Evolutionary conservation across 2,113 vertebrate species (phyloP).

Genomic region (Polypterus bichir): DNA sequence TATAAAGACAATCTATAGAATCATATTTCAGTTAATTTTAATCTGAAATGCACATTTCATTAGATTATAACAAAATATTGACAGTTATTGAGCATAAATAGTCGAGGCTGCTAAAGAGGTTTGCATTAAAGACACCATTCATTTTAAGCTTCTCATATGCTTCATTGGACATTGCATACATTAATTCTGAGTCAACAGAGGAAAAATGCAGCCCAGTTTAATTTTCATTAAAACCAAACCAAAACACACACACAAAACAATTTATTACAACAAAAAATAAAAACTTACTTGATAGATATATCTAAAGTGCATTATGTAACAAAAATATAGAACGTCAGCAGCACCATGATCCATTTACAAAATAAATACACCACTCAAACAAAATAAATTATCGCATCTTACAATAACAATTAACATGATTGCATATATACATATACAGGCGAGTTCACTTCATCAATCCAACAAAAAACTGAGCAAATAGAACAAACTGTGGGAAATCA

Average conservation of each 20-base stretch:
- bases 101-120: too few relatives aligned
- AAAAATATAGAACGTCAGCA: slow-evolving; percentile 88
- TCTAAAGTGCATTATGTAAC: slow-evolving; percentile 96
- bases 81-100: too few relatives aligned
- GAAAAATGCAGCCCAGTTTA: slow-evolving; percentile 35
- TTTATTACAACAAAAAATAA: slow-evolving; percentile 45
- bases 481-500: slow-evolving; percentile 25
- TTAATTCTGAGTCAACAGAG: slow-evolving; percentile 50
- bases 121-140: too few relatives aligned
- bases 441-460: too few relatives aligned
- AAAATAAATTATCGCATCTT: slow-evolving; percentile 81
- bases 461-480: slow-evolving; percentile 23
- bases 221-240: slow-evolving; percentile 45
- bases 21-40: too few relatives aligned
- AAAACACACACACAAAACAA: slow-evolving; percentile 49
- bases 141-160: too few relatives aligned
- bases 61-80: too few relatives aligned
- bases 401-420: slow-evolving; percentile 47
- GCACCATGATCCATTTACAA: slow-evolving; percentile 88
- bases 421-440: too few relatives aligned
- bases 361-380: slow-evolving; percentile 85
- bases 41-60: too few relatives aligned
- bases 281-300: slow-evolving; percentile 61
- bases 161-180: too few relatives aligned
- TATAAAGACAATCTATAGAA: too few relatives aligned